These are phyloP conservation scores for Drosophila subpulchrella DNA, from an alignment of 1,140 invertebrate species.

Conservation along the genomic window DNA sequence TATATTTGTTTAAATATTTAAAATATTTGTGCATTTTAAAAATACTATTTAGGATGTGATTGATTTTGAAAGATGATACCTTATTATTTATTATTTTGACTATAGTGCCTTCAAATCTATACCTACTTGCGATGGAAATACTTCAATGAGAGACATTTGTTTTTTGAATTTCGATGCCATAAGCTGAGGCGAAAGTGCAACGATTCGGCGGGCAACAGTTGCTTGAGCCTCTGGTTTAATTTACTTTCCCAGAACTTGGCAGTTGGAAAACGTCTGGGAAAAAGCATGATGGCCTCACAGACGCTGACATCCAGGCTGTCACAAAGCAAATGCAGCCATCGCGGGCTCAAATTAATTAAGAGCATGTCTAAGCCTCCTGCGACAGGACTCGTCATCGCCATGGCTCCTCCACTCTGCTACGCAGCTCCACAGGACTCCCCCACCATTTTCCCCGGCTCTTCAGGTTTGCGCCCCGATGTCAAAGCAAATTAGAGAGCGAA, in stretches of 20 bases:
- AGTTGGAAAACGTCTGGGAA: conserved; percentile 10
- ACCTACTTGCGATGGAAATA: too few species aligned
- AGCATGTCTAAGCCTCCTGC: conserved; percentile 50
- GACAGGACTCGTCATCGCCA: conserved; percentile 41
- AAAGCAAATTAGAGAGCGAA: conserved; percentile 70
- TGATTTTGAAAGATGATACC: too few species aligned
- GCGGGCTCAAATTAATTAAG: conserved; percentile 73
- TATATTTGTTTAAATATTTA: too few species aligned
- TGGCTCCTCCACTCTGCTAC: background rate
- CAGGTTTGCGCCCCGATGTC: conserved; percentile 59
- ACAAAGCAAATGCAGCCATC: conserved; percentile 61
- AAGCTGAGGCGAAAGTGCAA: conserved; percentile 4
- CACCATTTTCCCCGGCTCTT: conserved; percentile 15
- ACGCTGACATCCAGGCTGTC: conserved; percentile 16
- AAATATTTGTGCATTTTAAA: background rate
- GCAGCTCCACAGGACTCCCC: background rate
- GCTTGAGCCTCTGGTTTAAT: conserved; percentile 39
- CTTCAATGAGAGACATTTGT: background rate
- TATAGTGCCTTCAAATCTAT: too few species aligned
- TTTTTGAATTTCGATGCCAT: background rate
- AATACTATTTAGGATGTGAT: too few species aligned
- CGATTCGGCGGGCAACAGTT: conserved; percentile 36
- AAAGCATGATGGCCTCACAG: background rate
- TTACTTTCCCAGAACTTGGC: conserved; percentile 14
- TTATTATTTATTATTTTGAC: too few species aligned